Base-by-base conservation (phyloP, 2,113 vertebrate genomes). In the Limanda limanda region DNA sequence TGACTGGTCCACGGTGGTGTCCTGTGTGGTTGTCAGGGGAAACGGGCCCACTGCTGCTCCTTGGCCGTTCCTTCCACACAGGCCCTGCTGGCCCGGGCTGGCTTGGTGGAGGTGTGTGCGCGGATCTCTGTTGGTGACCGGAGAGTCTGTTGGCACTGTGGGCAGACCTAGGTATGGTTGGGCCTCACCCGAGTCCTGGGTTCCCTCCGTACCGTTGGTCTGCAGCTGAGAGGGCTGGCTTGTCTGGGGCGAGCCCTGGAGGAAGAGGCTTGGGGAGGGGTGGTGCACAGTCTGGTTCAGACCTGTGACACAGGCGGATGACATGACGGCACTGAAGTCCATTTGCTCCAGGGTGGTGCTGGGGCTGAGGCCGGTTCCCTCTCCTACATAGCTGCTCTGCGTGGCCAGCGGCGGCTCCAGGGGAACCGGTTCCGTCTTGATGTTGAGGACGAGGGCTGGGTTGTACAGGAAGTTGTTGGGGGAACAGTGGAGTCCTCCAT, bases 261-360 rank as follows among this genome's bases (percentile, higher is more conserved):
- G 95, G 93, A 98, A 99, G 94, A 99, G 97, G 92, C 96, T 96
- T 0, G 97, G 96, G 59, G 97, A 98, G 54, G 96, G 95, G 82
- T 97, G 97, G 92, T 97, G 97, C 64, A 95, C 84, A 18, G 91
- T 67, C 0, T 98, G 98, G 93, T 94, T 94, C 83, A 98, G 94
- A 0, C 94, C 91, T 68, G 96, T 96, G 91, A 93, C 95, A 81
- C 97, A 98, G 82, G 91, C 86, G 9, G 93, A 91, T 27, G 94
- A 94, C 92, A 95, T 94, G 35, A 99, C 97, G 20, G 97, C 97
- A 23, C 98, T 99, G 85, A 99, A 99, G 87, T 99, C 98, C 98
- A 99, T 99, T 92, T 99, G 97, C 91, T 99, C 98, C 88, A 99
- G 88, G 14, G 98, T 99, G 90, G 98, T 99, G 90, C 97, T 99